Base-by-base conservation (phyloP, 2,797 vertebrate species). In the Pseudochirops corinnae region DNA sequence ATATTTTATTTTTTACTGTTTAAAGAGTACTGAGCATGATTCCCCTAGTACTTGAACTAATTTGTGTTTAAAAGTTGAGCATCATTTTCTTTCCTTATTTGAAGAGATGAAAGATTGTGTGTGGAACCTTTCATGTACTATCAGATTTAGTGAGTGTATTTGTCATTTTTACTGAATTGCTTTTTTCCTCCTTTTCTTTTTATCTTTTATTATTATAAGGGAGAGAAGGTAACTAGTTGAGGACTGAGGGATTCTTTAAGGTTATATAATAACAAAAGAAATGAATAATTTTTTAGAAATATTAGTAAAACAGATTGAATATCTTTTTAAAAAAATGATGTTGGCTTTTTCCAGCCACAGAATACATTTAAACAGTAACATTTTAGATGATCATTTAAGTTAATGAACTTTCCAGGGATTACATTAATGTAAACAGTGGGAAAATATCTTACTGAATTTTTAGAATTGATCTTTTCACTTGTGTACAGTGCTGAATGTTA, bases 31-130 rank as follows among this genome's bases (percentile, higher is more conserved):
- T 18, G 3, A 91, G 57, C 92, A 33, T 33, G n/a, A 90, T 94
- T 39, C 91, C 57, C 58, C n/a, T 94, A 57, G 62, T 92, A 92
- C 94, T 93, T 18, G 82, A 50, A 90, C 9, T 50, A 87, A 82
- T 82, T 82, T 46, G n/a, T 46, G n/a, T 82, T 82, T 82, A 82
- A 82, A 87, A 87, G 3, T 87, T 26, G 24, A 87, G 24, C 74
- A 28, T 87, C 24, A 50, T 46, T 87, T 87, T 6, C 21, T 87
- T 87, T 3, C 21, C 39, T 50, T 46, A 87, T 50, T 26, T 24
- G 74, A 87, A 87, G 39, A 12, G 24, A 46, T 46, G 3, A 21
- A 39, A 46, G 74, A 46, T 10, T 87, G 26, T 50, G 3, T 82
- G 5, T 50, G 74, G 39, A 50, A 87, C 39, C 39, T 87, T 87